These are phyloP conservation scores for Choloepus didactylus DNA, from an alignment of 2,797 vertebrate genomes.

Conservation along the genomic window DNA sequence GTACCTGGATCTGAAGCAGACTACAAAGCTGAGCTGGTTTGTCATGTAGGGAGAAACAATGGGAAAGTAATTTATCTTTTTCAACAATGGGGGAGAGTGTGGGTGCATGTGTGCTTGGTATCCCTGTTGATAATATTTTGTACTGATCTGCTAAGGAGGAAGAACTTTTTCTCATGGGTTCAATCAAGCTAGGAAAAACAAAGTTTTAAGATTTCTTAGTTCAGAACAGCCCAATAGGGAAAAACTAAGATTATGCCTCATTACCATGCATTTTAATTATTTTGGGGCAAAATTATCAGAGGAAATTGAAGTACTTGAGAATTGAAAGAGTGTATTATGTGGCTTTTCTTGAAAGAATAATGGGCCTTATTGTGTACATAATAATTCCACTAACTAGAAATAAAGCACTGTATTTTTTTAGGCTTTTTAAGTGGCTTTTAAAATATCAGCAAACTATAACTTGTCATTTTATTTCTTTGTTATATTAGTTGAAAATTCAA, in stretches of 20 bases:
- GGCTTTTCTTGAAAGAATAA: constrained; percentile 53
- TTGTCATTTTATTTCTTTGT: constrained; percentile 7
- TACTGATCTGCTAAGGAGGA: constrained; percentile 42
- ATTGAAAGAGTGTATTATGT: constrained; percentile 22
- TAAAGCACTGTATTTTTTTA: background rate
- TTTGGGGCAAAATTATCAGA: constrained; percentile 55
- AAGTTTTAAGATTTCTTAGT: constrained; percentile 29
- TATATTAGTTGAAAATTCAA: constrained; percentile 23
- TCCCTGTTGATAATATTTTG: constrained; percentile 40
- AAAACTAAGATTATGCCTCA: constrained; percentile 55
- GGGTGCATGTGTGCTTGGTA: background rate
- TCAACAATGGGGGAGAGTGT: background rate
- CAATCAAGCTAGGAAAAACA: constrained; percentile 51
- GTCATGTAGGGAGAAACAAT: constrained; percentile 20
- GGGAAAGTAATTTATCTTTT: constrained; percentile 52
- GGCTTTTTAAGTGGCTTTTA: constrained; percentile 35
- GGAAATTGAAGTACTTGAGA: constrained; percentile 47
- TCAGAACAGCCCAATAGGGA: background rate
- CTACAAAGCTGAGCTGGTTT: background rate
- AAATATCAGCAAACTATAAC: constrained; percentile 23
- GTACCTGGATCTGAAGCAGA: background rate
- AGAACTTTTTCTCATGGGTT: constrained; percentile 50
- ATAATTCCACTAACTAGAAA: background rate
- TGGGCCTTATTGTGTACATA: background rate
- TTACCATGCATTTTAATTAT: constrained; percentile 52